These are phyloP conservation scores for Prosopocoilus inquinatus DNA, from an alignment of 2,888 invertebrate species.

Conservation along the genomic window DNA sequence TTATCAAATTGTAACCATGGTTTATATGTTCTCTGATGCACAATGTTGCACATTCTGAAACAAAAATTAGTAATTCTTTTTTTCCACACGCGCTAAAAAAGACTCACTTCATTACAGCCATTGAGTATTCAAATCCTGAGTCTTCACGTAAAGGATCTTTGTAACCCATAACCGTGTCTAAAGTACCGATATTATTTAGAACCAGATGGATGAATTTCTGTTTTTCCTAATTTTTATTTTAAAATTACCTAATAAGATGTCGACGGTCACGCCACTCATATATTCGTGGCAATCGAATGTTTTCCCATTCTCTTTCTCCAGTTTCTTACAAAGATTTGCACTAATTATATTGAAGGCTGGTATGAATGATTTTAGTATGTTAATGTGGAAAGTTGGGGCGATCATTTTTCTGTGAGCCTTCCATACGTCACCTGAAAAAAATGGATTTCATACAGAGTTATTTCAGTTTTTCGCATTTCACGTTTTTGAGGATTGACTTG, in stretches of 20 bases:
- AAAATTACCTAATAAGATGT: slow-evolving; percentile 50
- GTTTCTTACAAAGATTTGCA: slow-evolving; percentile 43
- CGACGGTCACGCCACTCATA: slow-evolving; percentile 54
- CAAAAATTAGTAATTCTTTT: background rate
- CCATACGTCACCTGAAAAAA: slow-evolving; percentile 52
- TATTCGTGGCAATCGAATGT: slow-evolving; percentile 55
- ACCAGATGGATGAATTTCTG: no score
- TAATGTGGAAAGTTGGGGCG: slow-evolving; percentile 55
- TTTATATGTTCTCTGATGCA: slow-evolving; percentile 55
- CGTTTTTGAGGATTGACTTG: no score
- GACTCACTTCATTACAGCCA: slow-evolving; percentile 59
- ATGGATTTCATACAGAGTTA: no score
- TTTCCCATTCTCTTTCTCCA: slow-evolving; percentile 48
- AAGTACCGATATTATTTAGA: slow-evolving; percentile 11
- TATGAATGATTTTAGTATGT: slow-evolving; percentile 55
- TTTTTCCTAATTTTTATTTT: background rate
- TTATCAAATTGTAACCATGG: slow-evolving; percentile 50
- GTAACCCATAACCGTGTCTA: slow-evolving; percentile 60
- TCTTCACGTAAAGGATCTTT: slow-evolving; percentile 50
- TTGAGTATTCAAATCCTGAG: slow-evolving; percentile 55
- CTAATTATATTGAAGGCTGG: slow-evolving; percentile 54
- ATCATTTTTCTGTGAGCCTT: slow-evolving; percentile 54
- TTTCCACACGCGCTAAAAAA: background rate
- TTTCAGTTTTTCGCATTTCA: no score
- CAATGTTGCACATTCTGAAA: slow-evolving; percentile 55